Evolutionary conservation across 2,888 invertebrate species (phyloP).

Genomic region (Drosophila siamana): DNA sequence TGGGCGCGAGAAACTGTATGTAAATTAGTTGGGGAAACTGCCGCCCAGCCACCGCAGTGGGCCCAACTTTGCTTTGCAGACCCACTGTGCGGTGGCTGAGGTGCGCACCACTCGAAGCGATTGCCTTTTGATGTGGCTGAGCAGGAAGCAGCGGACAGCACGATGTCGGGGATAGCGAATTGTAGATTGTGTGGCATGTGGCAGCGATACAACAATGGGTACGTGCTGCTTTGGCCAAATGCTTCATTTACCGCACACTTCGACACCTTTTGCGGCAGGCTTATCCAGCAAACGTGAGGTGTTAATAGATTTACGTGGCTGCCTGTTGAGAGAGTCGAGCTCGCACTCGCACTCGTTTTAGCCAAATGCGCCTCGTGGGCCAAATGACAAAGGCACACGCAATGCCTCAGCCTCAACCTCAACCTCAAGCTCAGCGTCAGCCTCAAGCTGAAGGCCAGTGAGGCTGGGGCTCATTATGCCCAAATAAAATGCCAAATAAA

Average conservation of each 20-base stretch:
- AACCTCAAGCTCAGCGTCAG: too few species aligned
- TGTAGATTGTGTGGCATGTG: conserved; percentile 7
- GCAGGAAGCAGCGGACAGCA: conserved; percentile 15
- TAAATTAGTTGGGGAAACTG: conserved; percentile 70
- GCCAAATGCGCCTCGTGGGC: conserved; percentile 43
- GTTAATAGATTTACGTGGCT: conserved; percentile 76
- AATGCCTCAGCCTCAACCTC: too few species aligned
- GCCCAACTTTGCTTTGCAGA: not conserved
- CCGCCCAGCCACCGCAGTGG: not conserved
- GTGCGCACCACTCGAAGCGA: conserved; percentile 45
- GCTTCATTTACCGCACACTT: conserved; percentile 70
- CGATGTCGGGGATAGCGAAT: not conserved
- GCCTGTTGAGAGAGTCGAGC: too few species aligned
- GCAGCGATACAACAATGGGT: conserved; percentile 32
- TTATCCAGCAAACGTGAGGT: conserved; percentile 61
- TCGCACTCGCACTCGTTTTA: conserved; percentile 34
- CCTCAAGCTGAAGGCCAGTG: not conserved
- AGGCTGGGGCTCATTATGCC: conserved; percentile 52
- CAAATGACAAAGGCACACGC: conserved; percentile 62
- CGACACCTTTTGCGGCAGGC: conserved; percentile 60
- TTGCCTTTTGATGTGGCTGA: conserved; percentile 78
- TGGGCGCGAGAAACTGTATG: conserved; percentile 52
- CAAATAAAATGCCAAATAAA: conserved; percentile 51
- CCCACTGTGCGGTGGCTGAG: conserved; percentile 25
- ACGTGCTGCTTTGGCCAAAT: conserved; percentile 71